Base-by-base conservation (phyloP, 2,797 vertebrate species). In the Sebastes kiyomatsui region DNA sequence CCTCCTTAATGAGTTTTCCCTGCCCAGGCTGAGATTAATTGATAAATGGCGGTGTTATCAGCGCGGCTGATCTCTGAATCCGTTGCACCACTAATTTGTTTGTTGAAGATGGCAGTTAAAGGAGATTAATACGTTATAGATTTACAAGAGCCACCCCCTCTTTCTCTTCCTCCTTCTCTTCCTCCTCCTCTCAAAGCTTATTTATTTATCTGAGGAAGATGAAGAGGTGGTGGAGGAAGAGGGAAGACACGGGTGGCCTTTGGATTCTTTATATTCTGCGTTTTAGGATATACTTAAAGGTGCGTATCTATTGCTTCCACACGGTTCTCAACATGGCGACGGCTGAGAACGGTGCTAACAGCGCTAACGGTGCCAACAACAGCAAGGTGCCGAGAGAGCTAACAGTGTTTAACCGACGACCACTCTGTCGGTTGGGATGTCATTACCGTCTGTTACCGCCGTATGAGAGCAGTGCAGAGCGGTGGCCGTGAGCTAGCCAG, bases 1-100 rank as follows among this genome's bases (percentile, higher is more conserved):
- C 72, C 87, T 82, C 78, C 87, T 90, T 95, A 96, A 95, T 96
- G 94, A 95, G 92, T 96, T 96, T 95, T 94, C 89, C 81, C 87
- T 86, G 90, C 83, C 89, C 84, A 72, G 76, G 86, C 94, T 94
- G 80, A 94, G 93, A 95, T 96, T 94, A 92, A 95, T 96, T 95
- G 95, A 96, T 95, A 95, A 95, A 94, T 91, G 87, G 76, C 38
- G 20, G 72, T 18, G 74, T 92, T 95, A 96, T 96, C 95, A 7
- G 18, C 56, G 2, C 74, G 52, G 84, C 88, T 85, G 83, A 96
- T 96, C 94, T 89, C 83, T 95, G 95, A 96, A 94, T 95, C 94
- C 90, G 74, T 90, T 90, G 92, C 93, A 88, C 87, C 94, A 83
- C 89, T 95, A 93, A 95, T 96, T 96, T 96, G 95, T 96, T 95